Evolutionary conservation across 2,888 invertebrate genomes (phyloP).

Genomic region (Cephus rjabovi): DNA sequence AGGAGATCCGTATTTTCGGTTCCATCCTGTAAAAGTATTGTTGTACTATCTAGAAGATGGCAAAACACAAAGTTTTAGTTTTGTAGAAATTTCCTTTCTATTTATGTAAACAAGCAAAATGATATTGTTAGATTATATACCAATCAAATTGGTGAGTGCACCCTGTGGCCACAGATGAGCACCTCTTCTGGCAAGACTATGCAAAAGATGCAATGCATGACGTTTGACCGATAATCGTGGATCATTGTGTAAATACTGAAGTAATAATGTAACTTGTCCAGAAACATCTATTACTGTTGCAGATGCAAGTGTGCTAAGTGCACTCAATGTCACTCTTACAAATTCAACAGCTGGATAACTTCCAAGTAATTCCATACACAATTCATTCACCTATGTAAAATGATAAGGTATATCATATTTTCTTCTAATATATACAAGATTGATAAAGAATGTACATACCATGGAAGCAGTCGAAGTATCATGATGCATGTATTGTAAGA

Average conservation of each 20-base stretch:
- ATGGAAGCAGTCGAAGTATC: conserved; percentile 80
- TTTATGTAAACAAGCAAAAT: background rate
- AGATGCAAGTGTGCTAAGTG: conserved; percentile 88
- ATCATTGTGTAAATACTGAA: conserved; percentile 77
- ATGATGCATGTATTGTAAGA: conserved; percentile 94
- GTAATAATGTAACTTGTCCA: conserved; percentile 81
- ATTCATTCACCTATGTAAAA: conserved; percentile 73
- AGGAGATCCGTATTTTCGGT: conserved; percentile 63
- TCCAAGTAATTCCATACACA: conserved; percentile 80
- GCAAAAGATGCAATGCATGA: conserved; percentile 76
- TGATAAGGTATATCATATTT: background rate
- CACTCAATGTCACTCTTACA: conserved; percentile 84
- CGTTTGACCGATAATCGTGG: conserved; percentile 78
- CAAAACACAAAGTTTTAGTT: background rate
- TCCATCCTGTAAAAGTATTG: conserved; percentile 57
- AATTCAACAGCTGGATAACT: conserved; percentile 85
- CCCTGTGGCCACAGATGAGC: conserved; percentile 84
- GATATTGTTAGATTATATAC: conserved; percentile 35
- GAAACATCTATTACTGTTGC: conserved; percentile 92
- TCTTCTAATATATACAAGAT: background rate
- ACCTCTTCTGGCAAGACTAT: conserved; percentile 77
- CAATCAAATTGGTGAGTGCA: conserved; percentile 67
- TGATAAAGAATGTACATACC: conserved; percentile 69
- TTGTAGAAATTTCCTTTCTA: background rate
- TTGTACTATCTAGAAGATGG: conserved; percentile 52